phyloP scores from a whole-genome alignment of 1,140 invertebrate species.

The Eciton burchellii region DNA sequence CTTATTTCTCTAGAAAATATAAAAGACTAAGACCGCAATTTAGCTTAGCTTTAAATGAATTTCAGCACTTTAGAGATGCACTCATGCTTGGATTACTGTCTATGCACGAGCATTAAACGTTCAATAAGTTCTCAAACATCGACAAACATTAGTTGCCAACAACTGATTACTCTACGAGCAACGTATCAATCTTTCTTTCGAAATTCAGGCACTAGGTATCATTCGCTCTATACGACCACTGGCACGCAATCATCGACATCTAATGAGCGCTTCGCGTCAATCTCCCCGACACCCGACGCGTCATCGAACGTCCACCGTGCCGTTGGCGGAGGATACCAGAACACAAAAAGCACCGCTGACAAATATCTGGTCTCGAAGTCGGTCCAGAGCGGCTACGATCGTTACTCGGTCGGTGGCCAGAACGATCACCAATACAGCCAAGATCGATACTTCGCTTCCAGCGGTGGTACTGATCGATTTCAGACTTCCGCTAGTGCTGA shows the following conservation, averaged over 20 bases:
- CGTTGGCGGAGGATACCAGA: constrained; percentile 32
- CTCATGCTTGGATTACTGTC: not conserved
- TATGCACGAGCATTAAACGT: too few relatives aligned
- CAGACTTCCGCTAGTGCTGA: constrained; percentile 73
- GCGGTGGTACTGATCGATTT: constrained; percentile 71
- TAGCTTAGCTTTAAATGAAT: constrained; percentile 19
- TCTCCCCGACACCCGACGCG: constrained; percentile 69
- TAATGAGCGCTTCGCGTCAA: constrained; percentile 68
- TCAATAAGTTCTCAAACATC: not conserved
- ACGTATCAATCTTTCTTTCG: not conserved
- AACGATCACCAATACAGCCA: constrained; percentile 70
- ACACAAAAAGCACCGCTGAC: constrained; percentile 49
- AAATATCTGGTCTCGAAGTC: constrained; percentile 74
- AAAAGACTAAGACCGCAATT: not conserved
- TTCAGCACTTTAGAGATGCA: too few relatives aligned
- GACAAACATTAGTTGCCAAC: not conserved
- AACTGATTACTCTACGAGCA: not conserved
- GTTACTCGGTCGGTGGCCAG: constrained; percentile 37
- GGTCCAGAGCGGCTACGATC: constrained; percentile 66
- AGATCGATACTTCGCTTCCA: constrained; percentile 73
- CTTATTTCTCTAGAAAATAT: too few relatives aligned
- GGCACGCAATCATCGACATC: constrained; percentile 61
- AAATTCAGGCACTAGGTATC: constrained; percentile 58
- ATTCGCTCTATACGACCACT: constrained; percentile 64
- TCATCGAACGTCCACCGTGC: constrained; percentile 59